These are phyloP conservation scores for Eupithecia centaureata DNA, from an alignment of 2,888 invertebrate genomes.

Conservation along the genomic window DNA sequence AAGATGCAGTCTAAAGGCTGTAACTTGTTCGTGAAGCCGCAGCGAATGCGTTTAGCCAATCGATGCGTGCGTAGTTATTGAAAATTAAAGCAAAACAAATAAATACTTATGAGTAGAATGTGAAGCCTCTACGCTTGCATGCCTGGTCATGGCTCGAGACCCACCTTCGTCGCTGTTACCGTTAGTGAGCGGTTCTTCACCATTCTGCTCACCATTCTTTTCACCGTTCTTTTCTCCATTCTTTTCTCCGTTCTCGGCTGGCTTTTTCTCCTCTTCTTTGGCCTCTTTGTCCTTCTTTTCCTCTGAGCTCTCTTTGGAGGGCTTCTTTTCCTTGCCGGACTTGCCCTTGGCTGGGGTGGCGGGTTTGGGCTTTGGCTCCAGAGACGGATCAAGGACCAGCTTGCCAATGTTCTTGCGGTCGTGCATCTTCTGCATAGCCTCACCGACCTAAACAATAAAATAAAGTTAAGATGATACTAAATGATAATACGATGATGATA, in stretches of 20 bases:
- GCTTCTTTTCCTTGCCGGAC: conserved; percentile 88
- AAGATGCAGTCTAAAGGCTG: conserved; percentile 65
- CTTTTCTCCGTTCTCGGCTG: conserved; percentile 77
- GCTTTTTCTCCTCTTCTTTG: conserved; percentile 82
- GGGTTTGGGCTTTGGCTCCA: conserved; percentile 91
- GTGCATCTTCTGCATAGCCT: conserved; percentile 97
- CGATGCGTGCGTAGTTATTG: conserved; percentile 67
- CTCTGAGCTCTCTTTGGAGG: conserved; percentile 85
- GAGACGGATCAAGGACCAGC: conserved; percentile 91
- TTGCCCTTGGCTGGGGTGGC: conserved; percentile 91
- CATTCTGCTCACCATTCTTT: conserved; percentile 73
- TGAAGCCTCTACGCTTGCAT: conserved; percentile 68
- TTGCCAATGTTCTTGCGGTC: conserved; percentile 96
- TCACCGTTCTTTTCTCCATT: conserved; percentile 72
- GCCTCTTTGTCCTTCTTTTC: conserved; percentile 86
- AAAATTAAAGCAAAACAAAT: conserved; percentile 53
- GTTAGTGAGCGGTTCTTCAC: conserved; percentile 81
- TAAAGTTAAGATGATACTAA: not conserved
- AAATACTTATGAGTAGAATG: conserved; percentile 46
- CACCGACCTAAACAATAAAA: conserved; percentile 85
- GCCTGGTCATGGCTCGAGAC: conserved; percentile 72
- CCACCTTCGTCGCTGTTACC: conserved; percentile 83
- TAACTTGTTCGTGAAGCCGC: conserved; percentile 41
- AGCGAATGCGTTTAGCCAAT: conserved; percentile 66
- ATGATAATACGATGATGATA: no score